Evolutionary conservation across 2,113 vertebrate genomes (phyloP).

Genomic region (Oreochromis tanganicae): DNA sequence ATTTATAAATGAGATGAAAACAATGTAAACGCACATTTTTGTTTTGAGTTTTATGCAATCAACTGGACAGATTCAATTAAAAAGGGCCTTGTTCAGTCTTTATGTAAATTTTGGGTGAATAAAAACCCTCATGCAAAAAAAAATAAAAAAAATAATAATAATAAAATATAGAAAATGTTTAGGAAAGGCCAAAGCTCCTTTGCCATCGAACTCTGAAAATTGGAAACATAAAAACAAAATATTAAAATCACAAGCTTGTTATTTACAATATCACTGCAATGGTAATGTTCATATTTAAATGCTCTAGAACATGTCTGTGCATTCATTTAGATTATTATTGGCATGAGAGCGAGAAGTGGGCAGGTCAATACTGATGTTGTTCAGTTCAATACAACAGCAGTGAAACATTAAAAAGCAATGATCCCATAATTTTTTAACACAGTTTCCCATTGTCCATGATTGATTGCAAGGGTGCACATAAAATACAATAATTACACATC

Average conservation of each 20-base stretch:
- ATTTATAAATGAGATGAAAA: neutral
- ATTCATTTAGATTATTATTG: neutral
- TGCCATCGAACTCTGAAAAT: neutral
- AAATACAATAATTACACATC: conserved; percentile 22
- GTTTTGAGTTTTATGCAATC: neutral
- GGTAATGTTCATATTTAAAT: neutral
- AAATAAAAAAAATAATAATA: neutral
- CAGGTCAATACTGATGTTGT: neutral
- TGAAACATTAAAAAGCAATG: conserved; percentile 4
- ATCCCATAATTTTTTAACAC: conserved; percentile 20
- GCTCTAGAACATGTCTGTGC: neutral
- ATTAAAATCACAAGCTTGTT: neutral
- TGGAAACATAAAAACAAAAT: neutral
- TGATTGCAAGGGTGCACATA: conserved; percentile 1
- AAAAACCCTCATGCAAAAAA: neutral
- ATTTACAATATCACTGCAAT: neutral
- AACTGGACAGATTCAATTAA: neutral
- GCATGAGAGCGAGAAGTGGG: neutral
- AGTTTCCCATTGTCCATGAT: conserved; percentile 2
- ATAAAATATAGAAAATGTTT: neutral
- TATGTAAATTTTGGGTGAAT: neutral
- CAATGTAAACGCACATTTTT: neutral
- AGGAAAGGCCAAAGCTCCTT: neutral
- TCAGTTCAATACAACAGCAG: neutral
- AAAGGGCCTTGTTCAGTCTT: neutral